Evolutionary conservation across 1,140 invertebrate species (phyloP).

Genomic region (Papilio aristodemus): DNA sequence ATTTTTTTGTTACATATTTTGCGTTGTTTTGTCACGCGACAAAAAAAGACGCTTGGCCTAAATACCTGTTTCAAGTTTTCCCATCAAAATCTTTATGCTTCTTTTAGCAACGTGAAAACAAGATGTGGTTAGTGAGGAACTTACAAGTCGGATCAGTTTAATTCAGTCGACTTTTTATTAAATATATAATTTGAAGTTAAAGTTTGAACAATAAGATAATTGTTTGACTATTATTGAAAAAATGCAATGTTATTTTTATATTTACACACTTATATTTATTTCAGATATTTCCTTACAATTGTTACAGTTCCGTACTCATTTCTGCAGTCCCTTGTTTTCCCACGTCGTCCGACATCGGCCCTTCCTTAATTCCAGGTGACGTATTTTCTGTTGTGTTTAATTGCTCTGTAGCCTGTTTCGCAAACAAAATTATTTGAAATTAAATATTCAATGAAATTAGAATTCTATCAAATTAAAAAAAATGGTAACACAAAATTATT

Average conservation of each 20-base stretch:
- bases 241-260: neutral
- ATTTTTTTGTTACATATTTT: too few relatives aligned
- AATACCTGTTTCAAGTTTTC: too few relatives aligned
- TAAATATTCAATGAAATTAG: conserved; percentile 11
- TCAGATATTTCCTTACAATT: neutral
- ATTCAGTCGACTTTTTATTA: too few relatives aligned
- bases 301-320: conserved; percentile 74
- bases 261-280: neutral
- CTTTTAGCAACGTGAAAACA: too few relatives aligned
- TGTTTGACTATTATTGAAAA: conserved; percentile 26
- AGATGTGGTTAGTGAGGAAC: too few relatives aligned
- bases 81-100: neutral
- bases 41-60: too few relatives aligned
- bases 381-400: conserved; percentile 51
- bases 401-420: conserved; percentile 72
- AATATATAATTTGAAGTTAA: too few relatives aligned
- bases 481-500: conserved; percentile 41
- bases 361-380: conserved; percentile 40
- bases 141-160: too few relatives aligned
- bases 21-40: too few relatives aligned
- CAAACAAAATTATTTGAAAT: conserved; percentile 37
- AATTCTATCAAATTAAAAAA: conserved; percentile 39
- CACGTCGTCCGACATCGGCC: conserved; percentile 41
- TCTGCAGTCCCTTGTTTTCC: conserved; percentile 55
- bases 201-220: neutral